Conservation (phyloP, 1,140 invertebrate species). For the Dendrolimus punctatus region DNA sequence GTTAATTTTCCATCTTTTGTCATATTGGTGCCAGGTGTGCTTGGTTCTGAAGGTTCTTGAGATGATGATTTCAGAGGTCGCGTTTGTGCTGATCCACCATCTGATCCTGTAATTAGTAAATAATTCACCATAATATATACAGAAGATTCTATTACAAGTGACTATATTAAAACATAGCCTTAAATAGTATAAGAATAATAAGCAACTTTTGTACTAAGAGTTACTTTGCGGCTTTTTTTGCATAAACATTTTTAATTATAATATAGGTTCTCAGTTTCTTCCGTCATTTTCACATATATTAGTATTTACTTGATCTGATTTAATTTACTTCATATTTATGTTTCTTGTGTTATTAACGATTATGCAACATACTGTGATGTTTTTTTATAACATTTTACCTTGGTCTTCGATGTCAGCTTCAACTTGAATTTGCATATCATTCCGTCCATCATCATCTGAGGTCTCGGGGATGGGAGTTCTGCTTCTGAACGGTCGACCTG, state of each 20-base stretch:
- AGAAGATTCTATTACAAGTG: constrained; percentile 5
- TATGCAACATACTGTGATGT: too few relatives aligned
- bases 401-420: constrained; percentile 59
- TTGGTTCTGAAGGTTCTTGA: constrained; percentile 32
- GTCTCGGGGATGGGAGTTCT: constrained; percentile 68
- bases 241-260: too few relatives aligned
- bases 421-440: constrained; percentile 53
- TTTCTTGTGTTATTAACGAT: too few relatives aligned
- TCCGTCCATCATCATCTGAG: constrained; percentile 50
- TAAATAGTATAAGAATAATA: too few relatives aligned
- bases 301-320: too few relatives aligned
- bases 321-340: too few relatives aligned
- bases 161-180: too few relatives aligned
- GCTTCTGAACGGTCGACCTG: constrained; percentile 49
- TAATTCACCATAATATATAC: constrained; percentile 9
- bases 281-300: too few relatives aligned
- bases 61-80: constrained; percentile 39
- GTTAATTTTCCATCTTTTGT: constrained; percentile 20
- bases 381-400: constrained; percentile 27
- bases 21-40: constrained; percentile 28
- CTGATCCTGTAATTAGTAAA: constrained; percentile 25
- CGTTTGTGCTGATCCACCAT: constrained; percentile 33
- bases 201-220: too few relatives aligned
- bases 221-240: too few relatives aligned
- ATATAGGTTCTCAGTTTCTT: too few relatives aligned